Conservation (phyloP, 1,140 invertebrate genomes). For the Brachionus asplanchnoidis region DNA sequence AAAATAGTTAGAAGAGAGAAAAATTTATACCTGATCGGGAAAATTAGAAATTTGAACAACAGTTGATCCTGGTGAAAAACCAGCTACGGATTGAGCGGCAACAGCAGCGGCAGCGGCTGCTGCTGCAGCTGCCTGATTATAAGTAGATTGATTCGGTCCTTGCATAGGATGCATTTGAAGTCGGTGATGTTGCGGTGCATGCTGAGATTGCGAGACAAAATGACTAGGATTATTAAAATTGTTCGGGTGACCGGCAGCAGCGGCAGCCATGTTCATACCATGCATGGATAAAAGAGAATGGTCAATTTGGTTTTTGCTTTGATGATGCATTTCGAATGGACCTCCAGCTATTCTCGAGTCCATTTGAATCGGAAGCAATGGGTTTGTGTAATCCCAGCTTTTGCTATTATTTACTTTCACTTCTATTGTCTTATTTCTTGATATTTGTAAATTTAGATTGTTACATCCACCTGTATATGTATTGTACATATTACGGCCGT, state of each 20-base stretch:
- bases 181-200: background rate
- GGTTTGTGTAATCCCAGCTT: slow-evolving; percentile 93
- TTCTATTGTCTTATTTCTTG: slow-evolving; percentile 79
- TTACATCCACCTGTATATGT: slow-evolving; percentile 99
- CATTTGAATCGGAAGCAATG: slow-evolving; percentile 21
- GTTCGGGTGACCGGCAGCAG: background rate
- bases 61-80: background rate
- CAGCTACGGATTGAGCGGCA: slow-evolving; percentile 31
- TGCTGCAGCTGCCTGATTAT: slow-evolving; percentile 10
- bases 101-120: slow-evolving; percentile 32
- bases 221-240: background rate
- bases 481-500: slow-evolving; percentile 84
- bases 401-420: slow-evolving; percentile 99
- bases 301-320: background rate
- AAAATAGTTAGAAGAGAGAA: background rate
- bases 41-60: slow-evolving; percentile 41
- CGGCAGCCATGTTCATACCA: slow-evolving; percentile 30
- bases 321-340: background rate
- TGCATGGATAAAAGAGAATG: slow-evolving; percentile 16
- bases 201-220: background rate
- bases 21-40: slow-evolving; percentile 30
- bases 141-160: slow-evolving; percentile 18
- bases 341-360: background rate
- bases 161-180: background rate
- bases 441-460: slow-evolving; percentile 88